Evolutionary conservation across 1,140 invertebrate species (phyloP), one percentile per base, ranked within the genome.

Genomic region (Diabrotica undecimpunctata): DNA sequence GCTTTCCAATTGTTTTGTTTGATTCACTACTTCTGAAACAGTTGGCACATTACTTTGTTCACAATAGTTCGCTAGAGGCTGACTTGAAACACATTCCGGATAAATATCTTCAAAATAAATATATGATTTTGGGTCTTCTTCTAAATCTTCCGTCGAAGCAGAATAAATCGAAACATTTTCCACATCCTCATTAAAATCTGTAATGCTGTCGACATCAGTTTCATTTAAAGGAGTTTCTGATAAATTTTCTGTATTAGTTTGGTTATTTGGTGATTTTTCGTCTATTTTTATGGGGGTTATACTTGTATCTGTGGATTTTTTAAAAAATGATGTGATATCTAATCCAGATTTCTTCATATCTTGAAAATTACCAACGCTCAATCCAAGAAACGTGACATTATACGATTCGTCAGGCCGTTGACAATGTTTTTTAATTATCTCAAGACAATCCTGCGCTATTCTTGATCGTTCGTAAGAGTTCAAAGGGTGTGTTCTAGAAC

Each of bases 321-420:
- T 81, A 69, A 88, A 88, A 74, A 85, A 88, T 69, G 85, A 84
- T 14, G 78, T 74, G 64, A 89, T 87, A 72, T 81, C 84, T 65
- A 7, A 13, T 39, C 14, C 39, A 54, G 12, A 52, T 70, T 86
- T 85, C 68, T 85, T 85, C 53, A 75, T 77, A 67, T 87, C 83
- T 72, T 88, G 82, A 81, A 95, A 95, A 79, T 94, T 94, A 3
- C 88, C 85, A 13, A 88, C 90, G 68, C 89, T 90, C 4, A 94
- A 80, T 6, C 90, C 88, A 7, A 94, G 78, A 76, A 86, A 89
- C 63, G 84, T 85, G 12, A 94, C 79, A 54, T 78, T 37, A 67
- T 68, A 78, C 41, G 41, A 69, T 12, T 69, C 75, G 66, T 77
- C 70, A 14, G 74, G 71, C 60, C 77, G 77, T 54, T 82, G 79